Percentiles rank a stretch among this genome's conserved stretches.
Conservation (phyloP, 2,797 vertebrate species). For the Clarias platycephalus region DNA sequence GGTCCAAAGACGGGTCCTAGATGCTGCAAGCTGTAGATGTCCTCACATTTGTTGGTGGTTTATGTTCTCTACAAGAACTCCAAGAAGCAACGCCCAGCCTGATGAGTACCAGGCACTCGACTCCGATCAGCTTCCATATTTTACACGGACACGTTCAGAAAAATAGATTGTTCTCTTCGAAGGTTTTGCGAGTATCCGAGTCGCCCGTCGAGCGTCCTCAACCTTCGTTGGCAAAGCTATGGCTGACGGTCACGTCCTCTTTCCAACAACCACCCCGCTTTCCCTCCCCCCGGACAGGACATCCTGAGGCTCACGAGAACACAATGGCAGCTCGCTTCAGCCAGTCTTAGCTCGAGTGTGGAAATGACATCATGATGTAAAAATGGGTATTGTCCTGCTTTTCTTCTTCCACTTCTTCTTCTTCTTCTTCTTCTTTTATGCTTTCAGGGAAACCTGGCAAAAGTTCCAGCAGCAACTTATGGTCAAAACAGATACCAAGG, state of each 20-base stretch:
- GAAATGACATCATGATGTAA: slow-evolving; percentile 80
- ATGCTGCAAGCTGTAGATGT: background rate
- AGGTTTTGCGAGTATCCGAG: background rate
- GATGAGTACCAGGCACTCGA: background rate
- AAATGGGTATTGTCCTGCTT: slow-evolving; percentile 75
- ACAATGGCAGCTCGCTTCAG: slow-evolving; percentile 85
- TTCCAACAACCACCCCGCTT: slow-evolving; percentile 60
- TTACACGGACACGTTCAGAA: background rate
- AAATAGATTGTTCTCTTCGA: background rate
- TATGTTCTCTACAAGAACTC: background rate
- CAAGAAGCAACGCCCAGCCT: background rate
- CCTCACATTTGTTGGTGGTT: background rate
- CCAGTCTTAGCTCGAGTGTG: slow-evolving; percentile 70
- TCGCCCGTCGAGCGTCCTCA: background rate
- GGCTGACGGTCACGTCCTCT: slow-evolving; percentile 73
- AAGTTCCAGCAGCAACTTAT: background rate
- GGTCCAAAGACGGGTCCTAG: slow-evolving; percentile 1
- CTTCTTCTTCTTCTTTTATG: slow-evolving; percentile 35
- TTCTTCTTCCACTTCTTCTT: slow-evolving; percentile 18
- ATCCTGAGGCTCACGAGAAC: slow-evolving; percentile 93
- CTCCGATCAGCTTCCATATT: background rate
- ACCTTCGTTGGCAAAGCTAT: slow-evolving; percentile 36
- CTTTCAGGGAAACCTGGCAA: slow-evolving; percentile 59
- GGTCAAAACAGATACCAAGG: slow-evolving; percentile 17
- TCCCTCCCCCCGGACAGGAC: slow-evolving; percentile 81